Conservation (phyloP, 2,888 invertebrate genomes). For the Criorhina ranunculi region DNA sequence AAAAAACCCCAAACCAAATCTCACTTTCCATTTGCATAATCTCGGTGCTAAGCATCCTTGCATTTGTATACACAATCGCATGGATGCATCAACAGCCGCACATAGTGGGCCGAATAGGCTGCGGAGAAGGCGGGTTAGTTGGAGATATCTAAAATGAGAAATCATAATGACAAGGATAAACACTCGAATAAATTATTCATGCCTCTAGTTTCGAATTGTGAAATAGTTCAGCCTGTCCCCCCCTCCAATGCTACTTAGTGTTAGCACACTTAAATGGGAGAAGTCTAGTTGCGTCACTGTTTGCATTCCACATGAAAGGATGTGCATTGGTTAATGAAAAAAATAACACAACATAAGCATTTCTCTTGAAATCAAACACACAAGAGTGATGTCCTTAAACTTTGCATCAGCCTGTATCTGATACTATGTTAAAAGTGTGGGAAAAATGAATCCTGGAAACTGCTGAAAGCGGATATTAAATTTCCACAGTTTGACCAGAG, state of each 20-base stretch:
- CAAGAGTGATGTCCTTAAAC: constrained; percentile 68
- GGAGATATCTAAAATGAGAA: constrained; percentile 73
- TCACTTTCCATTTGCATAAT: constrained; percentile 74
- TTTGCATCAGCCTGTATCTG: constrained; percentile 26
- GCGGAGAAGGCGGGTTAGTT: constrained; percentile 43
- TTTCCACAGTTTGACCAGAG: constrained; percentile 57
- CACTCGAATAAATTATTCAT: constrained; percentile 77
- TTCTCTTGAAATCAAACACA: constrained; percentile 49
- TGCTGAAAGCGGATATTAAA: constrained; percentile 60
- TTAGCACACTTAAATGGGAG: constrained; percentile 47
- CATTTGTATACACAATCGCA: constrained; percentile 64
- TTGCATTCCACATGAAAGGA: constrained; percentile 66
- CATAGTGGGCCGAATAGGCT: constrained; percentile 26
- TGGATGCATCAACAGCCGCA: constrained; percentile 61
- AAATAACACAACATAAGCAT: constrained; percentile 54
- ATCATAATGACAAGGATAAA: constrained; percentile 77
- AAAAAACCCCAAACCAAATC: constrained; percentile 44
- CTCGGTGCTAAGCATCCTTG: constrained; percentile 70
- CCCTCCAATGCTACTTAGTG: constrained; percentile 45
- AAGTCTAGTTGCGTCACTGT: constrained; percentile 56
- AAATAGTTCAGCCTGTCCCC: constrained; percentile 65
- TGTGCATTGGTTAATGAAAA: constrained; percentile 76
- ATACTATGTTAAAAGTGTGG: background rate
- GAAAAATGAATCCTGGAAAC: constrained; percentile 64
- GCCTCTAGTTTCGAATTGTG: constrained; percentile 71